Conservation (phyloP, 2,113 vertebrate species). For the Motacilla alba region DNA sequence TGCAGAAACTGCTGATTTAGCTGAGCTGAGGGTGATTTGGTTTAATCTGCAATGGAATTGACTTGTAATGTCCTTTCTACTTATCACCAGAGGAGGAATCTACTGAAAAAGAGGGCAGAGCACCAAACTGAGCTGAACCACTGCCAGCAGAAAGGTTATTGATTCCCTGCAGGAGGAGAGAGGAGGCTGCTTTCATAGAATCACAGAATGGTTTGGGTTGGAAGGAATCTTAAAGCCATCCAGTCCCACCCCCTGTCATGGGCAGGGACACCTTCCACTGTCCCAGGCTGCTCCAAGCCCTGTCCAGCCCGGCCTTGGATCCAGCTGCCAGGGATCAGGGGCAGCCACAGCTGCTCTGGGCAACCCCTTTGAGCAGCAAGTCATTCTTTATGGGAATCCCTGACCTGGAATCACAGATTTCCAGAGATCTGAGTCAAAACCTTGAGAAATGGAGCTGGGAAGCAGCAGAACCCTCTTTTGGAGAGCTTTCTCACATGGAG, state of each 20-base stretch:
- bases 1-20: background rate
- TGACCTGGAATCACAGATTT: background rate
- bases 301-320: fast-evolving
- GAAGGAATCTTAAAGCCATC: background rate
- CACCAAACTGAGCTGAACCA: background rate
- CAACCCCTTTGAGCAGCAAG: background rate
- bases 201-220: background rate
- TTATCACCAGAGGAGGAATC: background rate
- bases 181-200: background rate
- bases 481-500: fast-evolving
- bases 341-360: background rate
- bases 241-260: background rate
- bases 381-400: background rate
- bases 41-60: background rate
- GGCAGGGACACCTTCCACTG: background rate
- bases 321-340: background rate
- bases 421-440: background rate
- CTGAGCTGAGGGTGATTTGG: background rate
- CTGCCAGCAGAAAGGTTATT: conserved; percentile 8
- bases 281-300: background rate
- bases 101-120: background rate
- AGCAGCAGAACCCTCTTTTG: background rate
- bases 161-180: background rate
- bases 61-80: background rate
- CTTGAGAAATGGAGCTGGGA: background rate